These are phyloP conservation scores for Acrocephalus scirpaceus DNA, from an alignment of 2,797 vertebrate genomes.

Conservation along the genomic window DNA sequence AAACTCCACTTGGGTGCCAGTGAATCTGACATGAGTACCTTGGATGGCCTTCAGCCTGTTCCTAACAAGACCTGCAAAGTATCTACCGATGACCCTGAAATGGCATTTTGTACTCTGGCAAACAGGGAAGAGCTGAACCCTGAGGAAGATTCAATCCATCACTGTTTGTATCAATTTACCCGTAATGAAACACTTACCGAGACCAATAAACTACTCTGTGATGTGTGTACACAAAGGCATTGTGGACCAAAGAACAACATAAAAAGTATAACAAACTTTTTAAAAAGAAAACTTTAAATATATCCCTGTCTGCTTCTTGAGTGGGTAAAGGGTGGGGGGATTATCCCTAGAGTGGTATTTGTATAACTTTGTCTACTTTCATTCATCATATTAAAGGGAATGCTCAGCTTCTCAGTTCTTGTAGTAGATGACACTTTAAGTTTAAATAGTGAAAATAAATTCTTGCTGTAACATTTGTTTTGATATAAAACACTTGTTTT, in stretches of 20 bases:
- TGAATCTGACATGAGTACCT: constrained; percentile 49
- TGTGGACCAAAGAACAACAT: constrained; percentile 71
- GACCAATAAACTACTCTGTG: constrained; percentile 92
- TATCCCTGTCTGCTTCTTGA: not conserved
- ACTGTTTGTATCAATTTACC: constrained; percentile 92
- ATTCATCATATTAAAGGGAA: not conserved
- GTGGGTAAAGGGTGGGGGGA: not conserved
- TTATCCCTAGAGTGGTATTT: not conserved
- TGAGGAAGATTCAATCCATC: constrained; percentile 87
- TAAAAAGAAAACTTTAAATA: not conserved
- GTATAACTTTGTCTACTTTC: not conserved
- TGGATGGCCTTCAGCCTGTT: constrained; percentile 60
- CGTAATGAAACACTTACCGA: constrained; percentile 89
- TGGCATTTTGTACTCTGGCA: constrained; percentile 88
- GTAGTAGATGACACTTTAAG: not conserved
- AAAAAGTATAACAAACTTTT: constrained; percentile 71
- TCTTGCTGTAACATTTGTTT: not conserved
- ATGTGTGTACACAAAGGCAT: constrained; percentile 84
- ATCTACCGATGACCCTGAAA: constrained; percentile 81
- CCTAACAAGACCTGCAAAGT: constrained; percentile 47
- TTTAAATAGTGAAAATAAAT: not conserved
- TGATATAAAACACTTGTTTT: not conserved
- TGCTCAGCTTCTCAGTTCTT: not conserved
- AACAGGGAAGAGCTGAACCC: constrained; percentile 75
- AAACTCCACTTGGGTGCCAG: constrained; percentile 69